Base-by-base conservation (phyloP, 2,797 vertebrate genomes). In the Typhlichthys subterraneus region DNA sequence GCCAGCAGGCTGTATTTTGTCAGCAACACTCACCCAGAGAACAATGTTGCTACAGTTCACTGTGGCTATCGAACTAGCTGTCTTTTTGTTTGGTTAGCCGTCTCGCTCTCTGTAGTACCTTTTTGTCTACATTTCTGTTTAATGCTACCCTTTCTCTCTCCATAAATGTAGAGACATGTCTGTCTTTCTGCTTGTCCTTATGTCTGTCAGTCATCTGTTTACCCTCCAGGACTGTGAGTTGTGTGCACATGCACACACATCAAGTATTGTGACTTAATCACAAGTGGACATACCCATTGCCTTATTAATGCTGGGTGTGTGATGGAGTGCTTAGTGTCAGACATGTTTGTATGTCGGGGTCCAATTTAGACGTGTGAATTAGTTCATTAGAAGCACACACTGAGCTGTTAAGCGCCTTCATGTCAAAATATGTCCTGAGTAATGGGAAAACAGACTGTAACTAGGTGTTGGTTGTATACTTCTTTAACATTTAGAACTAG, bases 1-100 rank as follows among this genome's bases (percentile, higher is more conserved):
- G 57, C 29, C 53, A 65, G 69, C 81, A 82, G 53, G 72, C 87
- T 84, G 83, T 49, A 73, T 72, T 57, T 61, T 72, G 73, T 87
- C 85, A 84, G 72, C 72, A 59, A 63, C 84, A 84, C 85, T 84
- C 71, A 63, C 6, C 68, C 57, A 46, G 67, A 58, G 57, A 17
- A 19, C 45, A 47, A 13, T 47, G 46, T 13, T 46, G 23, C 15
- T 14, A 12, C 53, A 74, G 59, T 50, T 29, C 42, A 58, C 70
- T 51, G 59, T 3, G 31, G 53, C 61, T 64, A 53, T 82, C 67
- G 60, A 10, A 19, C 53, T 52, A 67, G 60, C 69, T 73, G 67
- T 72, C 69, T 19, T 7, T 50, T 12, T 14, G 12, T 48, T 48
- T 48, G 12, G 12, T 12, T 4, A 48, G n/a, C n/a, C 5, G 13